Evolutionary conservation across 1,140 invertebrate genomes (phyloP), one percentile per base, ranked within the genome.

Genomic region (Nylanderia fulva): DNA sequence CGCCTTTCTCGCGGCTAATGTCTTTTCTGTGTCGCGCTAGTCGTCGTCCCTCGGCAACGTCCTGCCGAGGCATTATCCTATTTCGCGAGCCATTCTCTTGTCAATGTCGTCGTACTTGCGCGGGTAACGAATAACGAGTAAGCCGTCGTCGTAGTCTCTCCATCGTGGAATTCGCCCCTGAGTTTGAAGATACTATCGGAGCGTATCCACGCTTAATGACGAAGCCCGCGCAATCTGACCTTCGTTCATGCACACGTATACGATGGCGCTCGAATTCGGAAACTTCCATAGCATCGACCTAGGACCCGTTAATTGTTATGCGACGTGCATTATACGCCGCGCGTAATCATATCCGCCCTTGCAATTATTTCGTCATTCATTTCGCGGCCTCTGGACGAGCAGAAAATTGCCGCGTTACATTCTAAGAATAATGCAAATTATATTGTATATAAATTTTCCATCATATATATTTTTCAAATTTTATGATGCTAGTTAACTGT

Each of bases 21-120:
- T 94, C 93, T 94, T 94, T 94, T 94, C 93, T 94, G 93, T 94
- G 94, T 94, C 92, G 90, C 77, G 82, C 90, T 86, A 88, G 90
- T 86, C 91, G 83, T 87, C 90, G 91, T 94, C 93, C 92, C 93
- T 92, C 87, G 89, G 84, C 88, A 91, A 85, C 90, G 90, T 88
- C 88, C 89, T 85, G 85, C 29, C 42, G 86, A 83, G 86, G 85
- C 91, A 93, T 93, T 93, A 93, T 94, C 92, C 92, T 93, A 93
- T 94, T 93, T 93, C 85, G 86, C 88, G 91, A 87, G 88, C 83
- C 84, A 83, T 64, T 85, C 80, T 85, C 90, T 18, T 69, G 85
- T 83, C 87, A 64, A 86, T 18, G 45, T 6, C 71, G 85, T 86
- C 76, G 88, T 91, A 87, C 89, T 24, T 90, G 91, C 89, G 86